Conservation (phyloP, 1,140 invertebrate species). For the Patella vulgata region DNA sequence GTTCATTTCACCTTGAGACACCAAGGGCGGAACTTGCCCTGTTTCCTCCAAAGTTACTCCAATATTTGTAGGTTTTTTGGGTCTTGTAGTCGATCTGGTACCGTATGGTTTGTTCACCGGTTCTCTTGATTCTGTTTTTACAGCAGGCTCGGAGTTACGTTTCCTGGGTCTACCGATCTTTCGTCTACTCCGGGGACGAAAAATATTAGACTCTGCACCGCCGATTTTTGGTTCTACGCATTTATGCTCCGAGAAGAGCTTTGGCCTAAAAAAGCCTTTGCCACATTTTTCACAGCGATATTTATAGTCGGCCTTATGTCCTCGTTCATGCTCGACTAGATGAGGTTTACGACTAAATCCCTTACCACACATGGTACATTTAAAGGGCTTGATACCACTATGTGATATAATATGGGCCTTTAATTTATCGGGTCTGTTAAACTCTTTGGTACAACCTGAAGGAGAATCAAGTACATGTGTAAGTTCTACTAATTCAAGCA, state of each 20-base stretch:
- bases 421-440: slow-evolving; percentile 71
- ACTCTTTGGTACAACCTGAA: slow-evolving; percentile 76
- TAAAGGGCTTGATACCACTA: slow-evolving; percentile 69
- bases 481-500: no score
- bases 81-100: no score
- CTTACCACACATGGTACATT: slow-evolving; percentile 72
- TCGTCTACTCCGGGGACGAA: slow-evolving; percentile 33
- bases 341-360: slow-evolving; percentile 68
- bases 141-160: slow-evolving; percentile 16
- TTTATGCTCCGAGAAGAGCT: slow-evolving; percentile 56
- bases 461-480: no score
- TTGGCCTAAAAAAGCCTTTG: slow-evolving; percentile 69
- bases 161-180: slow-evolving; percentile 58
- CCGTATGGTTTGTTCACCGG: no score
- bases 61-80: no score
- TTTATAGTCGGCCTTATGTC: slow-evolving; percentile 57
- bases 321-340: slow-evolving; percentile 59
- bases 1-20: not conserved
- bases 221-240: slow-evolving; percentile 45
- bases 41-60: slow-evolving; percentile 1
- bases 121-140: no score
- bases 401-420: slow-evolving; percentile 67
- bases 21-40: not conserved
- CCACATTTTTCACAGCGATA: slow-evolving; percentile 71
- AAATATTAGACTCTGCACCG: slow-evolving; percentile 23